A percentile compares a stretch with the other conserved stretches of the same genome.
Conservation (phyloP, 2,113 vertebrate genomes). For the Lepus americanus region DNA sequence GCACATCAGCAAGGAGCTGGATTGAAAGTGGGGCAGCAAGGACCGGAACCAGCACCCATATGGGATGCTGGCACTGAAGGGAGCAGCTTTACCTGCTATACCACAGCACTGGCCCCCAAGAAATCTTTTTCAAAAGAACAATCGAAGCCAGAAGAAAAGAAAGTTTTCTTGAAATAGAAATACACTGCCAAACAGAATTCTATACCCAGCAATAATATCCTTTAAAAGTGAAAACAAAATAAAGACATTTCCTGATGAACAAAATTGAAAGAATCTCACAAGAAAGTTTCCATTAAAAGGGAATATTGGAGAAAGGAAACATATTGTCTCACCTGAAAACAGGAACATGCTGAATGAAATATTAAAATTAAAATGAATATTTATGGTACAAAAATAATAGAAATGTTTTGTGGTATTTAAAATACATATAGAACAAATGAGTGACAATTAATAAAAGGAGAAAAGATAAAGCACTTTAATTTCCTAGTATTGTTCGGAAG, state of each 20-base stretch:
- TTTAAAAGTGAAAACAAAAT: neutral
- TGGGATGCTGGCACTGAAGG: no score
- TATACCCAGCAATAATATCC: neutral
- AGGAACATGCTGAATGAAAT: neutral
- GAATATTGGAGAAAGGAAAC: neutral
- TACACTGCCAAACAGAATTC: neutral
- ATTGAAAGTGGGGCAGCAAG: no score
- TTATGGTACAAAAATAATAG: neutral
- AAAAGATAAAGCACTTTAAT: neutral
- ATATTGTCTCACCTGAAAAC: neutral
- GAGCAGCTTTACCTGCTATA: no score
- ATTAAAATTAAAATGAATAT: neutral
- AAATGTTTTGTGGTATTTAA: neutral
- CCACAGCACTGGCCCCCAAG: no score
- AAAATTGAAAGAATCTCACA: neutral
- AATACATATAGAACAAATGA: neutral
- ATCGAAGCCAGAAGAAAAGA: neutral
- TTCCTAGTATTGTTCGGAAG: neutral
- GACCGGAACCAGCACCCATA: no score
- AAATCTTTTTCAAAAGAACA: neutral
- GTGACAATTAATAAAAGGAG: neutral
- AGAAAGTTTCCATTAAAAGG: neutral
- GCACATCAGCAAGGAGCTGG: no score
- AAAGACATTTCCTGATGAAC: neutral
- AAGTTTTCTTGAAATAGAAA: neutral